Percentiles rank a stretch among this genome's conserved stretches.
Conservation (phyloP, 2,888 invertebrate genomes). For the Cantharis rufa region DNA sequence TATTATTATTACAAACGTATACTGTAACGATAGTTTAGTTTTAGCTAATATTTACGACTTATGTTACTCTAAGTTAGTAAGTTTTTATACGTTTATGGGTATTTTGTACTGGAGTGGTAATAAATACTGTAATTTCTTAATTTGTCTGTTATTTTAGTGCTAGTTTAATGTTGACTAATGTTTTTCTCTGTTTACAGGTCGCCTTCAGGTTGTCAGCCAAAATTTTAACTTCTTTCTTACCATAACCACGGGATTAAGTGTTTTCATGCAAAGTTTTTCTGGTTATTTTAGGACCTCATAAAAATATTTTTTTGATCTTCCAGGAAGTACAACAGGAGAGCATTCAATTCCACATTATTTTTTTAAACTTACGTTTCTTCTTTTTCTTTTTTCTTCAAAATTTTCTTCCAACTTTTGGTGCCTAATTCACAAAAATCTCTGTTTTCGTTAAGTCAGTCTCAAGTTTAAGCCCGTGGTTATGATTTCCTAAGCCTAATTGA, state of each 20-base stretch:
- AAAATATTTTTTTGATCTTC: background rate
- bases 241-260: constrained; percentile 18
- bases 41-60: constrained; percentile 24
- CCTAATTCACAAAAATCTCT: background rate
- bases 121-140: constrained; percentile 25
- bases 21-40: constrained; percentile 27
- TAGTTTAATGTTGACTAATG: constrained; percentile 44
- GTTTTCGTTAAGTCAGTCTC: background rate
- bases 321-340: background rate
- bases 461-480: constrained; percentile 13
- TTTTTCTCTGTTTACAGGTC: constrained; percentile 51
- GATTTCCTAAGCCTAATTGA: background rate
- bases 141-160: constrained; percentile 38
- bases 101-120: constrained; percentile 17
- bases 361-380: background rate
- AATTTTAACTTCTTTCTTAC: background rate
- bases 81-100: constrained; percentile 8
- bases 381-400: background rate
- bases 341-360: background rate
- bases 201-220: constrained; percentile 7
- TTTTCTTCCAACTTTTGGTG: background rate
- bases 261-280: background rate
- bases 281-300: background rate
- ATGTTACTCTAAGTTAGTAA: constrained; percentile 24
- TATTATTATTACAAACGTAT: constrained; percentile 9